Evolutionary conservation across 2,113 vertebrate species (phyloP).

Genomic region (Gymnogyps californianus): DNA sequence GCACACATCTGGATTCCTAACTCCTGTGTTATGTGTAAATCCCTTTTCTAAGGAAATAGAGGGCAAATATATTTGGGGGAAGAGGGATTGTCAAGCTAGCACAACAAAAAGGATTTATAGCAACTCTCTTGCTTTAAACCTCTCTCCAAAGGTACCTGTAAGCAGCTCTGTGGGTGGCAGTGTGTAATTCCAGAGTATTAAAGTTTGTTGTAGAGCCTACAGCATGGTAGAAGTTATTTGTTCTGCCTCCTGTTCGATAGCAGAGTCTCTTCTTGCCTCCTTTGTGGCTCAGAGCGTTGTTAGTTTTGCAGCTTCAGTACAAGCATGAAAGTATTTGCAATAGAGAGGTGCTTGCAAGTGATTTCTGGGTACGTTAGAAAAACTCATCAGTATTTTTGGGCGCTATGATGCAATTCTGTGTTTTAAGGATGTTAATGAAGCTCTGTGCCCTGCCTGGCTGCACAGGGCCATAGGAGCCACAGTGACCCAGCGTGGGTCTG

Average conservation of each 20-base stretch:
- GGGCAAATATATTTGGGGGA: not conserved
- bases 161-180: not conserved
- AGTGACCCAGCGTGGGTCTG: not conserved
- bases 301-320: not conserved
- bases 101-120: not conserved
- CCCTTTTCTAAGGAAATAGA: not conserved
- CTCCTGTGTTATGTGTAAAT: not conserved
- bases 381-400: fast-evolving
- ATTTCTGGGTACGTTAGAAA: not conserved
- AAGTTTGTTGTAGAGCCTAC: slow-evolving; percentile 15
- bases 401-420: not conserved
- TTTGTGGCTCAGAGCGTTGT: not conserved
- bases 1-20: not conserved
- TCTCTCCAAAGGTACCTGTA: not conserved
- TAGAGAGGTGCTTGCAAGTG: not conserved
- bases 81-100: not conserved
- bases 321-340: not conserved
- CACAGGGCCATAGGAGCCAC: not conserved
- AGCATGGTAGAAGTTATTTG: not conserved
- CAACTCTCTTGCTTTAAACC: not conserved
- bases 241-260: not conserved
- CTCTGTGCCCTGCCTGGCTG: not conserved
- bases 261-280: not conserved
- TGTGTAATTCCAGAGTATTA: slow-evolving; percentile 35
- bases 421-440: not conserved